Conservation (phyloP, 2,888 invertebrate genomes). For the Aethes cnicana region DNA sequence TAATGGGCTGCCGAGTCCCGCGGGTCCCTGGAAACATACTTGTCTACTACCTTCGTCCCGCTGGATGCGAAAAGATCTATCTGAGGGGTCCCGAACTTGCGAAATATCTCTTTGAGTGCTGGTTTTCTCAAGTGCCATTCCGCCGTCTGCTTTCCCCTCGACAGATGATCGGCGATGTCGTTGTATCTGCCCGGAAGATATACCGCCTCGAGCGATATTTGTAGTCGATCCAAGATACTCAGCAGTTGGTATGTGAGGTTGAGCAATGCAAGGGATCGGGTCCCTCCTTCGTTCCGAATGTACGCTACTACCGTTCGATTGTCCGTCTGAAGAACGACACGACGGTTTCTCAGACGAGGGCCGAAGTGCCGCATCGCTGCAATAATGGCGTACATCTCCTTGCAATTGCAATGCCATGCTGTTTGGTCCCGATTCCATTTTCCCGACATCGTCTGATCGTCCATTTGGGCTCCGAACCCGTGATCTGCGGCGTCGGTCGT, state of each 20-base stretch:
- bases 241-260: neutral
- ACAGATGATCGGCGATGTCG: too few species aligned
- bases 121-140: too few species aligned
- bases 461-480: constrained; percentile 24
- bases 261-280: constrained; percentile 36
- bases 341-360: neutral
- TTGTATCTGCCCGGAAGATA: too few species aligned
- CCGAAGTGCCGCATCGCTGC: constrained; percentile 5
- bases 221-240: neutral
- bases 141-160: too few species aligned
- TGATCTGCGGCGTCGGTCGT: constrained; percentile 23
- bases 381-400: constrained; percentile 23
- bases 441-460: neutral
- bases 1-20: constrained; percentile 6
- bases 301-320: constrained; percentile 32
- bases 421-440: constrained; percentile 16
- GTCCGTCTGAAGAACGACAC: constrained; percentile 1
- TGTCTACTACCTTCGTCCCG: neutral
- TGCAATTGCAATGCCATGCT: constrained; percentile 19
- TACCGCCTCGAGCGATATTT: neutral
- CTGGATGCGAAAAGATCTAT: neutral
- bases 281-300: constrained; percentile 30
- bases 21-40: constrained; percentile 2
- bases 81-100: too few species aligned
- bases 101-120: too few species aligned